Evolutionary conservation across 2,113 vertebrate species (phyloP).

Genomic region (Callaeas wilsoni): DNA sequence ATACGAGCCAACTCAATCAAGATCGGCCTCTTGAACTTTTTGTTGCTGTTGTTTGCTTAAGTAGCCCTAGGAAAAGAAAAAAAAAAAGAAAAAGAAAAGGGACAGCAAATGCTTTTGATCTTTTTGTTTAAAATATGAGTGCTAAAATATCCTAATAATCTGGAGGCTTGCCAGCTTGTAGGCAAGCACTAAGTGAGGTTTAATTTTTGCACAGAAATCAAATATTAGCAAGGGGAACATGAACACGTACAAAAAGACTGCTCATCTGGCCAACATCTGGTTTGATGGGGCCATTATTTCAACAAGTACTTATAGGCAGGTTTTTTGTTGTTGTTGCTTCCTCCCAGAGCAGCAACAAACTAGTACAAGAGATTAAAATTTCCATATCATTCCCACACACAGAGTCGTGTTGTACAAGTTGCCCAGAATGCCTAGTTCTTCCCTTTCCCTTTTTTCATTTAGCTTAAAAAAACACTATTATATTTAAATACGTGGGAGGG

Average conservation of each 20-base stretch:
- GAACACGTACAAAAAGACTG: background rate
- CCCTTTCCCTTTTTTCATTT: background rate
- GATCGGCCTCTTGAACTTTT: background rate
- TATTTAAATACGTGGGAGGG: background rate
- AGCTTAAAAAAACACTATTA: background rate
- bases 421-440: background rate
- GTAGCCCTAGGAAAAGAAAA: background rate
- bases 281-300: conserved; percentile 4
- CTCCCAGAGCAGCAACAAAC: conserved; percentile 50
- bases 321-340: conserved; percentile 27
- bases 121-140: background rate
- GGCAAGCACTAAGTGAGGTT: background rate
- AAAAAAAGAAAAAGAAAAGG: background rate
- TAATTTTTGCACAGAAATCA: conserved; percentile 18
- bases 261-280: conserved; percentile 37
- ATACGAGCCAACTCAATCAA: background rate
- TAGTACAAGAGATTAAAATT: conserved; percentile 26
- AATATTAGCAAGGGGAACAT: conserved; percentile 27
- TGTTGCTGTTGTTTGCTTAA: background rate
- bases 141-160: background rate
- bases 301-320: conserved; percentile 26
- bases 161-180: background rate
- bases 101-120: background rate
- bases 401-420: background rate
- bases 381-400: background rate